These are phyloP conservation scores for Amiota communis DNA, from an alignment of 2,888 invertebrate species.

Conservation along the genomic window DNA sequence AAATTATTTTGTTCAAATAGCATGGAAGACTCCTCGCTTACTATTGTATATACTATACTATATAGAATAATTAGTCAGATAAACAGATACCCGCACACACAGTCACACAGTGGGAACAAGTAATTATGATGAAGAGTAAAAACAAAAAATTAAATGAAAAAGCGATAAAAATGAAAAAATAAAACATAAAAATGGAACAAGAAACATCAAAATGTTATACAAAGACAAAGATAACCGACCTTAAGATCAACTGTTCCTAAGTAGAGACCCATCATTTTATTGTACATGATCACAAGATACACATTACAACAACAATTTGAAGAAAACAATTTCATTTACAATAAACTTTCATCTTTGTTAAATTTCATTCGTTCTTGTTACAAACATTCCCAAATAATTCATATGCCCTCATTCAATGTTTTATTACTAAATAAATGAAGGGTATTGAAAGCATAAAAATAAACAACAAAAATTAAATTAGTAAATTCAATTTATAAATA, in stretches of 20 bases:
- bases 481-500: slow-evolving; percentile 7
- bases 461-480: slow-evolving; percentile 6
- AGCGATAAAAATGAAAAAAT: neutral
- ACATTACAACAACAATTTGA: no score
- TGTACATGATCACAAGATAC: no score
- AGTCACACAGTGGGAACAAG: neutral
- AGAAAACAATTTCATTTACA: no score
- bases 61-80: neutral
- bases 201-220: no score
- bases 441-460: neutral
- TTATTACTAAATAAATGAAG: neutral
- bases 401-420: no score
- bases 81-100: neutral
- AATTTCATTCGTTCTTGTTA: no score
- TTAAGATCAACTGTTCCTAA: no score
- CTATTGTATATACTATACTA: neutral
- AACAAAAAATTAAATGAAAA: slow-evolving; percentile 3
- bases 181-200: no score
- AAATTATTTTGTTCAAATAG: slow-evolving; percentile 1
- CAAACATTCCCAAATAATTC: no score
- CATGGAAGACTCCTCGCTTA: neutral
- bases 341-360: no score
- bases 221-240: no score
- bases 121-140: slow-evolving; percentile 28
- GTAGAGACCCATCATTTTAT: no score